Conservation (phyloP, 2,888 invertebrate species). For the Frankliniella fusca region DNA sequence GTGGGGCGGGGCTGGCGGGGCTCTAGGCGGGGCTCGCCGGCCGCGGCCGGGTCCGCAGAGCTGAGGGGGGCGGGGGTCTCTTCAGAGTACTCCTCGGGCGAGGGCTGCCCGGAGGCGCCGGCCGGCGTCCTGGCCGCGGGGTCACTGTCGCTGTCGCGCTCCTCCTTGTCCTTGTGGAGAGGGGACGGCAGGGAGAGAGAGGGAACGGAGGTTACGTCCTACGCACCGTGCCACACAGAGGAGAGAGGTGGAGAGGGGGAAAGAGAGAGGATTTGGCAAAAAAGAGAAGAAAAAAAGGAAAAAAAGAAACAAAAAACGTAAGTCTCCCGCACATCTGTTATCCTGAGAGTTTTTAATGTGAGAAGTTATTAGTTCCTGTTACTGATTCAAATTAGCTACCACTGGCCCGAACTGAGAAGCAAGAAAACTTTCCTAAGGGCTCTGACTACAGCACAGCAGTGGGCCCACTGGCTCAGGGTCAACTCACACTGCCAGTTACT, state of each 20-base stretch:
- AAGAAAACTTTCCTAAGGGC: too few species aligned
- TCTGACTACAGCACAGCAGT: too few species aligned
- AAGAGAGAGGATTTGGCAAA: constrained; percentile 11
- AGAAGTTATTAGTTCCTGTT: too few species aligned
- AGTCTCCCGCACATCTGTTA: constrained; percentile 4
- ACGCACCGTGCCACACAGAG: background rate
- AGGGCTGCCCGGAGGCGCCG: background rate
- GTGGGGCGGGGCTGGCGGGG: background rate
- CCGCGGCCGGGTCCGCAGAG: background rate
- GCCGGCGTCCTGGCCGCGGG: background rate
- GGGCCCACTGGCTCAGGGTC: too few species aligned
- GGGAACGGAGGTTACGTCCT: background rate
- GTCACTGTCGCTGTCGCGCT: constrained; percentile 14
- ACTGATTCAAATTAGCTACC: too few species aligned
- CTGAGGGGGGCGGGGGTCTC: background rate
- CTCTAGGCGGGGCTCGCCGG: background rate
- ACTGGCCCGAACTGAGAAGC: too few species aligned
- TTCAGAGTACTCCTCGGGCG: background rate
- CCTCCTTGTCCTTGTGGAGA: constrained; percentile 5
- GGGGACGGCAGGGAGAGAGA: constrained; percentile 11
- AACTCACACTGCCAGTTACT: too few species aligned
- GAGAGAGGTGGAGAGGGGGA: background rate
- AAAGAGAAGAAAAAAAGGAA: constrained; percentile 15
- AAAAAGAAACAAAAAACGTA: constrained; percentile 27
- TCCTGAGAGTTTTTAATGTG: too few species aligned